These are phyloP conservation scores for Phania funesta DNA, from an alignment of 2,888 invertebrate genomes.

Conservation along the genomic window DNA sequence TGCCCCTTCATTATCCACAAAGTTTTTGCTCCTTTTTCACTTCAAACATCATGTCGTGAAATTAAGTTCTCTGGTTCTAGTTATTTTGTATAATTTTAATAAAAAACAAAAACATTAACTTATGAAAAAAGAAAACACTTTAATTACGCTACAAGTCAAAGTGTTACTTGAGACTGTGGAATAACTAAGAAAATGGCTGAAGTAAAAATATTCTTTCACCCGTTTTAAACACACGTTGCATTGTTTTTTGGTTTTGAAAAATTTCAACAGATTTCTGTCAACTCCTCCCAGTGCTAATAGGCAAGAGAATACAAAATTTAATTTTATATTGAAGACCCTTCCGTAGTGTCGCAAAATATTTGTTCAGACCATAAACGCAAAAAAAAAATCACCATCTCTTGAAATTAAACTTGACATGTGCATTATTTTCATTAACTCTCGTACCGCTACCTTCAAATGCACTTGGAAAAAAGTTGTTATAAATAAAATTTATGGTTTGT, in stretches of 20 bases:
- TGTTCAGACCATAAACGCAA: slow-evolving; percentile 69
- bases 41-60: slow-evolving; percentile 45
- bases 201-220: not conserved
- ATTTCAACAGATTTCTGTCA: slow-evolving; percentile 77
- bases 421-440: slow-evolving; percentile 80
- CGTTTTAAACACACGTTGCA: not conserved
- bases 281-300: slow-evolving; percentile 71
- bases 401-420: slow-evolving; percentile 79
- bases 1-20: slow-evolving; percentile 46
- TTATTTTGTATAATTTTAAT: not conserved
- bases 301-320: slow-evolving; percentile 41
- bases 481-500: not conserved
- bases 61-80: slow-evolving; percentile 56
- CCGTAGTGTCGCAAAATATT: slow-evolving; percentile 45
- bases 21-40: not conserved
- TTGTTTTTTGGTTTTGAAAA: slow-evolving; percentile 62
- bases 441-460: slow-evolving; percentile 69
- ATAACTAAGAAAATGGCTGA: not conserved
- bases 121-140: slow-evolving; percentile 15
- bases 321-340: slow-evolving; percentile 65
- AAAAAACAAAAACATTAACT: not conserved
- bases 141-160: slow-evolving; percentile 62
- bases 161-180: slow-evolving; percentile 20
- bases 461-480: slow-evolving; percentile 18
- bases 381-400: slow-evolving; percentile 69